Conservation (phyloP, 92 coral and sea anemone species). For the Phenganax subtilis region DNA sequence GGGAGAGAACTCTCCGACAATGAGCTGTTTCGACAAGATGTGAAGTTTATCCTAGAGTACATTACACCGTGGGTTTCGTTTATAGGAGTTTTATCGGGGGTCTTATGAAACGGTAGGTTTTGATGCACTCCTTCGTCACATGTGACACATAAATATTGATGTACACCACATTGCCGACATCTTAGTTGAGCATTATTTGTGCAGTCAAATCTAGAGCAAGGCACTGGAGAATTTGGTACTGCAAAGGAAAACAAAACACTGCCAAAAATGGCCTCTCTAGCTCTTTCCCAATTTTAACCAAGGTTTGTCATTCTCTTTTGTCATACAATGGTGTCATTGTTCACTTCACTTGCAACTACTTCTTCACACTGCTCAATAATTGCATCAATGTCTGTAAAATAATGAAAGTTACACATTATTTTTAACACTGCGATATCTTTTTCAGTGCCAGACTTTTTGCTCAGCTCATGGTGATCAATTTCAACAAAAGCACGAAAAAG, state of each 20-base stretch:
- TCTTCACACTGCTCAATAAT: background rate
- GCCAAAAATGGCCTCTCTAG: background rate
- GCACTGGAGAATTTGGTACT: background rate
- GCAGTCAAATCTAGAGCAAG: background rate
- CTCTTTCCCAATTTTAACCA: background rate
- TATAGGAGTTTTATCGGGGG: no score
- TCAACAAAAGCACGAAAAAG: no score
- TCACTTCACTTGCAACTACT: background rate
- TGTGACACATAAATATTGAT: background rate
- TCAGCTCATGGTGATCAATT: no score
- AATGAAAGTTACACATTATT: background rate
- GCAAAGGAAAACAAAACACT: background rate
- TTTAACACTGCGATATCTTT: no score
- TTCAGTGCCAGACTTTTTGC: no score
- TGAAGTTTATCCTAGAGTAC: no score
- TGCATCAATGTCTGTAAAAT: background rate
- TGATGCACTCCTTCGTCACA: slow-evolving; percentile 16
- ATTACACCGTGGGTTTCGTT: no score
- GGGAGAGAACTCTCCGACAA: no score
- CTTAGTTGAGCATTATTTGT: background rate
- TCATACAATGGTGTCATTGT: background rate
- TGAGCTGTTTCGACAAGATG: no score
- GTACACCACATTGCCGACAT: background rate
- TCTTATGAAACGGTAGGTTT: background rate
- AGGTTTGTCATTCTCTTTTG: background rate